Evolutionary conservation across 2,888 invertebrate genomes (phyloP).

Genomic region (Apotomis betuletana): DNA sequence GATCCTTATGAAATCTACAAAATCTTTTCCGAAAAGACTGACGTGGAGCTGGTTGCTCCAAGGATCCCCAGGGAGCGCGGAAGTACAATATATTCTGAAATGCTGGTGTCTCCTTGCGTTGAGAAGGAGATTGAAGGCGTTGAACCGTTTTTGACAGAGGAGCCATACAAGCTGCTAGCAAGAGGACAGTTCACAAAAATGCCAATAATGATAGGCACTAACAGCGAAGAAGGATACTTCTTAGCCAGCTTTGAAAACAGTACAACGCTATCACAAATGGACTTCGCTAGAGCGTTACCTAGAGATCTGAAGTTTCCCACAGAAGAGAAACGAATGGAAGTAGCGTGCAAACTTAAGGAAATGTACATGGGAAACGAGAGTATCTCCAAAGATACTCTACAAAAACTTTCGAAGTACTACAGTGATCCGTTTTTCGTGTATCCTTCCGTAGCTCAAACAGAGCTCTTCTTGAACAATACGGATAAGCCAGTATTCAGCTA

Average conservation of each 20-base stretch:
- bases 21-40: slow-evolving; percentile 6
- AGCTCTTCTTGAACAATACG: slow-evolving; percentile 56
- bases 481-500: slow-evolving; percentile 63
- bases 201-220: slow-evolving; percentile 67
- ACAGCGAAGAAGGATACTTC: slow-evolving; percentile 65
- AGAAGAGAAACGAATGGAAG: slow-evolving; percentile 50
- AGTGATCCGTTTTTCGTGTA: slow-evolving; percentile 59
- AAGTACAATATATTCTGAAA: slow-evolving; percentile 7
- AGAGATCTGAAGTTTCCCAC: slow-evolving; percentile 62
- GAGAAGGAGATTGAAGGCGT: slow-evolving; percentile 64
- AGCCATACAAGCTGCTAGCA: slow-evolving; percentile 58
- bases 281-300: slow-evolving; percentile 62
- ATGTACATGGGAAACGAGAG: slow-evolving; percentile 68
- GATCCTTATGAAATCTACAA: slow-evolving; percentile 63
- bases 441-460: slow-evolving; percentile 61
- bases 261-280: slow-evolving; percentile 55
- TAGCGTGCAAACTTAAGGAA: slow-evolving; percentile 57
- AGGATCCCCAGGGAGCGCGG: slow-evolving; percentile 31
- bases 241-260: slow-evolving; percentile 62
- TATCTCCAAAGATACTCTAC: slow-evolving; percentile 56
- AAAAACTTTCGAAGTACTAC: slow-evolving; percentile 61
- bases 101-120: slow-evolving; percentile 51
- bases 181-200: slow-evolving; percentile 67
- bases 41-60: slow-evolving; percentile 18
- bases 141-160: slow-evolving; percentile 67